Percentiles rank a stretch among this genome's conserved stretches.
These are phyloP conservation scores for Eupelmus urozonus DNA, from an alignment of 2,888 invertebrate genomes.

Conservation along the genomic window DNA sequence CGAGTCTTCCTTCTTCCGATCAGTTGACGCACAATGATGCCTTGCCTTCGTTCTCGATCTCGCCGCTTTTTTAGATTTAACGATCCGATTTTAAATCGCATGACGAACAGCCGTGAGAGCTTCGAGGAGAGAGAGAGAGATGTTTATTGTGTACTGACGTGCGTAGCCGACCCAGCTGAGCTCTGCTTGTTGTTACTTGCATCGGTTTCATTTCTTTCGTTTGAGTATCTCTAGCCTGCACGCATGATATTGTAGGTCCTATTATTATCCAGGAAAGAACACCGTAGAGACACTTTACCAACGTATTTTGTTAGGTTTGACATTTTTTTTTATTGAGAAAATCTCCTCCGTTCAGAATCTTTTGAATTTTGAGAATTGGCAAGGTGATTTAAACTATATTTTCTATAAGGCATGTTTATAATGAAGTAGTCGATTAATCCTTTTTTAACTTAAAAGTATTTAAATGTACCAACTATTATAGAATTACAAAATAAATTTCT, in stretches of 20 bases:
- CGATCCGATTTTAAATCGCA: not conserved
- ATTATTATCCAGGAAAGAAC: no score
- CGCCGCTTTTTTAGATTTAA: constrained; percentile 57
- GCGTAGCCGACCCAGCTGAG: constrained; percentile 20
- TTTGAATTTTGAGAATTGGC: not conserved
- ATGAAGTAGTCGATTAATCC: no score
- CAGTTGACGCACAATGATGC: constrained; percentile 73
- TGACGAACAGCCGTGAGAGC: no score
- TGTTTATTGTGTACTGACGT: constrained; percentile 4
- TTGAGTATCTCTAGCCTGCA: no score
- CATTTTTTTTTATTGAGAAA: not conserved
- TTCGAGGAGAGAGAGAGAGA: constrained; percentile 3
- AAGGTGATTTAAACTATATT: no score
- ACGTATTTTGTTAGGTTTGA: not conserved
- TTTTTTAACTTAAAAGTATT: no score
- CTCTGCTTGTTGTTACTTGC: not conserved
- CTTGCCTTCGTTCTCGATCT: constrained; percentile 63
- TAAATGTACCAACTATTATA: no score
- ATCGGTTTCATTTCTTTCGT: not conserved
- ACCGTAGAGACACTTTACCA: no score
- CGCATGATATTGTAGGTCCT: no score
- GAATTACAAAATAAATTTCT: no score
- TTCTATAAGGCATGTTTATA: no score
- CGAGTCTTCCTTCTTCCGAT: constrained; percentile 11
- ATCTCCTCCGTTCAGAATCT: constrained; percentile 30